Base-by-base conservation (phyloP, 2,888 invertebrate species). In the Andricus curvator region DNA sequence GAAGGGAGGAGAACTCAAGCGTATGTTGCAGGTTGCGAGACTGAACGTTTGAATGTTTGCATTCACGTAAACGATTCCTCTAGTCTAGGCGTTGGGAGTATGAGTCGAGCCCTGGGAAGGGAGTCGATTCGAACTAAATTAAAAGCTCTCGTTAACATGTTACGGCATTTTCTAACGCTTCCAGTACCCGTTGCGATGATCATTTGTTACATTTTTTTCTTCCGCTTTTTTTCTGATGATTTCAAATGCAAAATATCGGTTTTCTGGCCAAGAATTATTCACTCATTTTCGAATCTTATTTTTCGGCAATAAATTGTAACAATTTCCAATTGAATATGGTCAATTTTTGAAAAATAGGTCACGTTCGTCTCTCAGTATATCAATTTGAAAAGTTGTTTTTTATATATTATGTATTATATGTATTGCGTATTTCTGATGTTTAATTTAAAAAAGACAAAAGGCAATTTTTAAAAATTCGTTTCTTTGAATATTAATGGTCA, bases 81-180 rank as follows among this genome's bases (percentile, higher is more conserved):
- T 78, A 77, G 82, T 51, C 68, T 22, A 65, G 51, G 64, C 29
- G 79, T 78, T 68, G 70, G 62, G 81, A 37, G 68, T 79, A 64
- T 65, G 77, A 65, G 62, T 20, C 22, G 60, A 76, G 81, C 76
- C 79, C 77, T 78, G 79, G 84, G 79, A 79, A 65, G 62, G 64
- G 77, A 82, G 83, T 86, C 85, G 82, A 85, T 88, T 79, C 84
- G 83, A 88, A 86, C 84, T 85, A 85, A 84, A 89, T 89, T 89
- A 89, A 89, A 89, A 87, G 86, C 85, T 84, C 88, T 87, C 86
- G 88, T 86, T 87, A 86, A 84, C 85, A 85, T 82, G 85, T 84
- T 85, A 84, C 82, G 82, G 80, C 84, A 84, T 86, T 85, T 84
- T 82, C 84, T 62, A 83, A 78, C 79, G 77, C 81, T 83, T 77